Base-by-base conservation (phyloP, 2,888 invertebrate species). In the Platypus cylindrus region DNA sequence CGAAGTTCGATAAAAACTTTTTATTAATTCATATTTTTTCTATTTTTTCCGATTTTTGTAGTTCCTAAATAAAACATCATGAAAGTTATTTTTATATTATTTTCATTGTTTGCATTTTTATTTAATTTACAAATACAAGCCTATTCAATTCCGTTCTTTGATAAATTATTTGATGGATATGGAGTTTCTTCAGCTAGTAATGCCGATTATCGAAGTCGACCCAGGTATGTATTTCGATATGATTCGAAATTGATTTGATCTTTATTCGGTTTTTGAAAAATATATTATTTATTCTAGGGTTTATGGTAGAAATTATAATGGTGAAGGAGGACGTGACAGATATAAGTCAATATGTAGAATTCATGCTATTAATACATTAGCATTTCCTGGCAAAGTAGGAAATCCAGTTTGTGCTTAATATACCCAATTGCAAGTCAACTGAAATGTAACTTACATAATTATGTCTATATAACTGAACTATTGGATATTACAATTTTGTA, bases 291-390 rank as follows among this genome's bases (percentile, higher is more conserved):
- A 20, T 20, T 30, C 15, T 17, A 36, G 35, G 12, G 28, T 29
- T 1, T 30, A 36, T 36, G 36, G 41, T 2, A 14, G 41, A 26
- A 35, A 14, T 27, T 38, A 38, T 20, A 37, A 26, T 9, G 15
- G 17, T 17, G 29, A 34, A 5, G 41, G 24, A 11, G 70, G 62
- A 11, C 65, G 64, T 22, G 70, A 72, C 47, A 67, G 75, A 2
- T 83, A 73, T 60, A 75, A 73, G 51, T 71, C 76, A 32, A 73
- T 83, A 44, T 83, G 83, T 52, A 66, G 73, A 36, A 71, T 79
- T 5, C 70, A 78, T 44, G 71, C 73, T 48, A 62, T 70, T 1
- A 67, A 73, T 54, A 64, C 67, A 14, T 68, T 70, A 44, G 71
- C 68, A 2, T 68, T 73, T 62, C 67, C 78, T 48, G 62, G 70